Evolutionary conservation across 2,888 invertebrate genomes (phyloP), one percentile per base, ranked within the genome.

Genomic region (Hyalella azteca): DNA sequence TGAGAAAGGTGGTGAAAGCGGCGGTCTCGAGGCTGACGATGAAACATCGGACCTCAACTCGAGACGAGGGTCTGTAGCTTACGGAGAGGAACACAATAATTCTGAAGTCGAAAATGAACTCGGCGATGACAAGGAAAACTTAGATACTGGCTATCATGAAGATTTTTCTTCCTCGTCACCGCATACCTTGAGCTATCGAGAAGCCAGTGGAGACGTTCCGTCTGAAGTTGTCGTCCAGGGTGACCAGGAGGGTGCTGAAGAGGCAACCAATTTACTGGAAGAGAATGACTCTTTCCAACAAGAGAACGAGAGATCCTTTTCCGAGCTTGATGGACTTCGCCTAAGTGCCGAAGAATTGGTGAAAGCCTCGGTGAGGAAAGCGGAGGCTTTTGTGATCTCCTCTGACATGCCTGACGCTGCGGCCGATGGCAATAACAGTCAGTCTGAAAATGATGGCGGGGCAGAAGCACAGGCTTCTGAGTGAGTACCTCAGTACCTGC

Each of bases 31-130:
- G 75, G 75, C 75, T 3, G 75, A 75, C 36, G 75, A 75, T 75
- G 75, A 75, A 45, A 75, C 75, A 7, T 75, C 75, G 2, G 75
- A 75, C 36, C 75, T 75, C 45, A 75, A 75, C 26, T 75, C 75
- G 7, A 22, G 75, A 39, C 40, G 39, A 29, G 75, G 19, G 45
- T 75, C 75, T 66, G 66, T 36, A 13, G 66, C n/a, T 2, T n/a
- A 36, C 3, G 66, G 9, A 3, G 66, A 36, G n/a, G 66, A 66
- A 0, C 66, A 36, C 11, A 36, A n/a, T n/a, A 32, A 22, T 7
- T 22, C 54, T 3, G 29, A 54, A 7, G 54, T 26, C 29, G 54
- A 54, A 29, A 29, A 22, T 54, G 54, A 54, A 26, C 26, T 4
- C 26, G 54, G 29, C 22, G 26, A 13, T 11, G 54, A 54, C 5